Base-by-base conservation (phyloP, 2,113 vertebrate genomes). In the Mobula birostris region DNA sequence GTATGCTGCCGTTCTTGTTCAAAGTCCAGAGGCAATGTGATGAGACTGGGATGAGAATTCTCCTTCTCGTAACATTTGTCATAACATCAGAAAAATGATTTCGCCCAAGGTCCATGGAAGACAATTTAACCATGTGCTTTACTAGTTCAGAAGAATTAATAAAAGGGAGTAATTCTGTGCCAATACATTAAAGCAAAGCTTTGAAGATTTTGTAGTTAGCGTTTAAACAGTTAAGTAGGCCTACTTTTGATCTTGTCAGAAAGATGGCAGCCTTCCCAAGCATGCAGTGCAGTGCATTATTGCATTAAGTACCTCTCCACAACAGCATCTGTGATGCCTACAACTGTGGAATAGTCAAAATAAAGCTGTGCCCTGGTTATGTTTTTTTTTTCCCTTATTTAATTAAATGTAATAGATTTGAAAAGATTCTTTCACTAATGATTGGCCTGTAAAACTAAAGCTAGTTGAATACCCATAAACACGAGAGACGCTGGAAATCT, bases 311-410 rank as follows among this genome's bases (percentile, higher is more conserved):
- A 66, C 61, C 61, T 74, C 61, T 90, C 58, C 85, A 90, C 85
- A 90, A 29, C 61, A 21, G 85, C 58, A 88, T 88, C 83, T 88
- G 83, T 88, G 83, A 88, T 88, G 83, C 27, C 32, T 90, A 68
- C 61, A 90, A 15, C 58, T 66, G 15, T 90, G 85, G 85, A 90
- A 83, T 24, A 90, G 14, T 90, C 61, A 66, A 36, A 68, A 90
- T n/a, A 87, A 66, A 66, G 7, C 29, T 32, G 29, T 32, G 61
- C 61, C 61, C 66, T 32, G 77, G 85, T 63, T 32, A 15, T 87
- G 83, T 87, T 29, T 90, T 66, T 36, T 36, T 90, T 90, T 66
- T 19, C 66, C 32, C 63, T n/a, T 90, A 90, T 68, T 90, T 66
- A 90, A 88, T 88, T 58, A 88, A 88, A 88, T 63, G 27, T n/a